These are phyloP conservation scores for Watersipora subatra DNA, from an alignment of 1,140 invertebrate genomes.

Conservation along the genomic window DNA sequence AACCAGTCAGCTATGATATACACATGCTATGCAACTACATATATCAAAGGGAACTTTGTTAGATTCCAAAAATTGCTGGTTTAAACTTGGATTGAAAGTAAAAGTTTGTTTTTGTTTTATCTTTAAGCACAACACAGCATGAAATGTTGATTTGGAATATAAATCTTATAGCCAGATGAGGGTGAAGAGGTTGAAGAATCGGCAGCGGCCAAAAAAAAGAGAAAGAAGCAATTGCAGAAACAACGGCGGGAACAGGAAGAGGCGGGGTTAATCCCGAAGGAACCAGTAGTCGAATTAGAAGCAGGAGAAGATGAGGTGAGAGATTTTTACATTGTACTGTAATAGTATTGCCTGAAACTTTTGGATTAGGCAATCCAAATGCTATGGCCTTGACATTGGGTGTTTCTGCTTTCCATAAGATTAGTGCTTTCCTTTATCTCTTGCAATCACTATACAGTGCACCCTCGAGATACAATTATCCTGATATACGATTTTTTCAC, in stretches of 20 bases:
- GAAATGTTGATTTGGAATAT: neutral
- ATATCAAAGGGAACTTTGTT: neutral
- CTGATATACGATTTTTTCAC: too few species aligned
- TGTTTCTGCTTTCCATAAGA: neutral
- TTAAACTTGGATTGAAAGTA: neutral
- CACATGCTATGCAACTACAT: neutral
- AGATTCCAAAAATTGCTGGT: neutral
- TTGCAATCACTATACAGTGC: too few species aligned
- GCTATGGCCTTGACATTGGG: neutral
- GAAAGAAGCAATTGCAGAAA: conserved; percentile 68
- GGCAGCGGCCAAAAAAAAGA: conserved; percentile 21
- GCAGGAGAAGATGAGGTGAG: conserved; percentile 1
- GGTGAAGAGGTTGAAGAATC: conserved; percentile 43
- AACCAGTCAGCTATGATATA: too few species aligned
- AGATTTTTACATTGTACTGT: neutral
- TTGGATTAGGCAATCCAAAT: neutral
- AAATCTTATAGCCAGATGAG: conserved; percentile 5
- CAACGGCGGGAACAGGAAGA: conserved; percentile 48
- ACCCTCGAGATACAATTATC: too few species aligned
- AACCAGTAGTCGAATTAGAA: neutral
- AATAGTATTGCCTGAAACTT: neutral
- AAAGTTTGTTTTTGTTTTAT: neutral
- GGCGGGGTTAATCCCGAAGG: conserved; percentile 29
- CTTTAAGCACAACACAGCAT: too few species aligned
- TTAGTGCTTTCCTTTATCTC: too few species aligned